A percentile compares a stretch with the other conserved stretches of the same genome.
These are phyloP conservation scores for Amphimallon solstitiale DNA, from an alignment of 2,888 invertebrate genomes.

Conservation along the genomic window DNA sequence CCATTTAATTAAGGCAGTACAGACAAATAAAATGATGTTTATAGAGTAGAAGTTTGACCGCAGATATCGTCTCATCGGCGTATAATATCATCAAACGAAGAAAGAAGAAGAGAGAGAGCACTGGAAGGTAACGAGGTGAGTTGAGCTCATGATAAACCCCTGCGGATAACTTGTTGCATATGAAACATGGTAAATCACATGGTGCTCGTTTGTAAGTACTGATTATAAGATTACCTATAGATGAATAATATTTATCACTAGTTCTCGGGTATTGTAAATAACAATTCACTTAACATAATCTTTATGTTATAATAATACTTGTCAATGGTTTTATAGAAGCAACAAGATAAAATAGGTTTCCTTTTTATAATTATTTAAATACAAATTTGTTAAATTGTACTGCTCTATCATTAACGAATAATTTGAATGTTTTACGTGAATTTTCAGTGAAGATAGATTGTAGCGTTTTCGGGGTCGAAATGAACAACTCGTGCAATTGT, in stretches of 20 bases:
- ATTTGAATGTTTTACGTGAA: no score
- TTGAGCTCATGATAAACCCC: constrained; percentile 43
- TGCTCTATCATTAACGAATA: no score
- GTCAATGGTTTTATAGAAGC: constrained; percentile 16
- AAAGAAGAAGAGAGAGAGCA: not conserved
- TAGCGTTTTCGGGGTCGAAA: no score
- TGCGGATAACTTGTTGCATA: constrained; percentile 51
- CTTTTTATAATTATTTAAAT: no score
- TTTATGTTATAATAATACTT: constrained; percentile 39
- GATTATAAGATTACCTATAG: constrained; percentile 38
- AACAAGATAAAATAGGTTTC: no score
- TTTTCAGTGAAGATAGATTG: no score
- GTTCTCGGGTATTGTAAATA: constrained; percentile 33
- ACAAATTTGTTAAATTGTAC: no score
- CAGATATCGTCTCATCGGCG: not conserved
- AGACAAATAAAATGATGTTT: constrained; percentile 39
- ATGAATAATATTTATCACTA: constrained; percentile 40
- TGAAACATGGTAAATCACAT: constrained; percentile 53
- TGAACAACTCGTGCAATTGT: no score
- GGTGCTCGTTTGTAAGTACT: constrained; percentile 38
- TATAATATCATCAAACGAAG: not conserved
- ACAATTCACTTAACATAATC: constrained; percentile 32
- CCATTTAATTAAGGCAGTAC: constrained; percentile 41
- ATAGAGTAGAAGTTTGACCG: constrained; percentile 24
- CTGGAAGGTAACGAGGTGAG: constrained; percentile 24